Evolutionary conservation across 2,888 invertebrate genomes (phyloP), one percentile per base, ranked within the genome.

Genomic region (Ormyrus thymus): DNA sequence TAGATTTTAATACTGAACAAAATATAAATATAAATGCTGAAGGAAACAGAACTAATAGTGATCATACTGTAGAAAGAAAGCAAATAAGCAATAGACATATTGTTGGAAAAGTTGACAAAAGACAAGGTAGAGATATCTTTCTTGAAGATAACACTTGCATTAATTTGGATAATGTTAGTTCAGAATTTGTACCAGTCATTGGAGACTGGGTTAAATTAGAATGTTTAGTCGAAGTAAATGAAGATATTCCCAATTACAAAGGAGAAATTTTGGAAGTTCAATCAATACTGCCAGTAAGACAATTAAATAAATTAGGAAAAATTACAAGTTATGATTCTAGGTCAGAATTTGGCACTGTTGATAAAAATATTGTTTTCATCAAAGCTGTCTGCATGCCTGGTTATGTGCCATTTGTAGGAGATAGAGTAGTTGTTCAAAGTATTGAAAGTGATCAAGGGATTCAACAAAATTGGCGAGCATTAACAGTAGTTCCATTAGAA

Each of bases 131-230:
- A 82, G 82, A 86, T 15, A 83, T 91, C 11, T 84, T 87, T 11
- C 91, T 94, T 0, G 92, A 92, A 72, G 92, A 90, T 83, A 91
- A 93, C 76, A 85, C 94, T n/a, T 91, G 89, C 74, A 90, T 95
- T 69, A 91, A 92, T 85, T 90, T 95, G 68, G 93, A 95, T 86
- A 88, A 91, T 66, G 92, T 94, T 0, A 89, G 91, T 82, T 92
- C 93, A 3, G 92, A 92, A 70, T 94, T 95, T 87, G 88, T 95
- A 58, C 95, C 95, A 1, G 89, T 93, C 15, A 90, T 92, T 81
- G 95, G 95, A 2, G 96, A 96, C 87, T 94, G 94, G 91, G 85
- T 96, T 29, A 92, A 92, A 86, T 85, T 95, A 56, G 92, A 92
- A 79, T 93, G 93, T 69, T 91, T 92, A 81, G 92, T 94, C 10